phyloP scores from a whole-genome alignment of 2,888 invertebrate genomes.

The Belgica antarctica region DNA sequence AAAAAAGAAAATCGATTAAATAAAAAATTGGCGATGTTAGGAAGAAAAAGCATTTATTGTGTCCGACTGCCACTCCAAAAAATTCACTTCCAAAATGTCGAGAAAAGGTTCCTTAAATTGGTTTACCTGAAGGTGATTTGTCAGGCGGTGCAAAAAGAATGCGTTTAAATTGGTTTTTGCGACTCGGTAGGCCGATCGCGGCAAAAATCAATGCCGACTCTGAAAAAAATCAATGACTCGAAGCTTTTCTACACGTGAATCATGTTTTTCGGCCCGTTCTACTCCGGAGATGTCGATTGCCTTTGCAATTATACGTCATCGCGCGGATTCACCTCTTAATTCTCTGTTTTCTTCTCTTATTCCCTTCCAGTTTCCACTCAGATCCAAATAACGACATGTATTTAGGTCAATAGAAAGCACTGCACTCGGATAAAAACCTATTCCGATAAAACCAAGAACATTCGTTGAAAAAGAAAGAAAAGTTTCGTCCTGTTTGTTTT shows the following conservation, averaged over 20 bases:
- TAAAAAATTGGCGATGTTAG: slow-evolving; percentile 8
- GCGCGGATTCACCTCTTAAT: not conserved
- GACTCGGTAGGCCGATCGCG: not conserved
- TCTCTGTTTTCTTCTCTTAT: not conserved
- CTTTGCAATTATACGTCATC: not conserved
- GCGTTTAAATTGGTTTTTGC: not conserved
- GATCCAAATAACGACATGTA: too few relatives aligned
- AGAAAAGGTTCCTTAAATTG: too few relatives aligned
- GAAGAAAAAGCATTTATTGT: too few relatives aligned
- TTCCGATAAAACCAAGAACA: too few relatives aligned
- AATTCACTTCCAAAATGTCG: too few relatives aligned
- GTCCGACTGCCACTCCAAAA: too few relatives aligned
- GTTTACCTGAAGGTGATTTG: too few relatives aligned
- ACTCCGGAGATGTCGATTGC: not conserved
- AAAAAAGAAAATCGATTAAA: slow-evolving; percentile 29
- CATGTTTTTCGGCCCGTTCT: not conserved
- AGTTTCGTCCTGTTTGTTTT: too few relatives aligned
- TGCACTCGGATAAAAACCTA: too few relatives aligned
- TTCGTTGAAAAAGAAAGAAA: too few relatives aligned
- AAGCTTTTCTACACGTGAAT: not conserved
- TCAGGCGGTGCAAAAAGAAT: slow-evolving; percentile 6
- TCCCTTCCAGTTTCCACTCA: too few relatives aligned
- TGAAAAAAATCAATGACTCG: not conserved
- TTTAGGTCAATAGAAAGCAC: too few relatives aligned
- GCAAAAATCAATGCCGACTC: not conserved